Evolutionary conservation across 2,113 vertebrate species (phyloP), one percentile per base, ranked within the genome.

Genomic region (Saimiri boliviensis): DNA sequence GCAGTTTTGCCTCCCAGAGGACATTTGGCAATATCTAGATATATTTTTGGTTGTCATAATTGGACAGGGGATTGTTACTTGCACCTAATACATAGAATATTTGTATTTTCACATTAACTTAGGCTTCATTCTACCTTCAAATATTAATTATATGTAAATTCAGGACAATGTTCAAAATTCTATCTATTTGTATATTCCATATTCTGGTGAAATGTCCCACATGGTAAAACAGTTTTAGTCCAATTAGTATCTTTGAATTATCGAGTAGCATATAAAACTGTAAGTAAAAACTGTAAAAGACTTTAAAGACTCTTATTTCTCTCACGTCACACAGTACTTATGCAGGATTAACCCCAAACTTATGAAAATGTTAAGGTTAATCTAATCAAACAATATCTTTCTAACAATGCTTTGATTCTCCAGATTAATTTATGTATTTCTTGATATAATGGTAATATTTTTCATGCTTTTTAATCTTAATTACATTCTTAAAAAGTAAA

Each of bases 271-370:
- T 92, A 4, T 68, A 80, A 94, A 95, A 94, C 3, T 92, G 14
- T 90, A 97, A 93, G 84, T 74, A 93, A 93, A 96, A 97, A 83
- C 35, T 30, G 1, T 73, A 97, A 84, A 95, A 93, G 45, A 82
- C 42, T 97, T 93, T 86, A 37, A 94, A 95, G 54, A 86, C 60
- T 58, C 79, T 76, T 74, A 93, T 91, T 91, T 89, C 58, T 85
- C 92, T 83, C 45, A 91, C 86, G 58, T 66, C 54, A 89, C 35
- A 81, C 4, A 68, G 25, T 63, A 87, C 47, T 94, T 90, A 82
- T 23, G 7, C 20, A 95, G 14, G 12, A 84, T 96, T 95, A 96
- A 94, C 47, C 37, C 95, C 71, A 95, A 88, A 85, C 12, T 47
- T 70, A 90, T 35, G 52, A 97, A 96, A 94, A 70, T 17, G 58